Evolutionary conservation across 2,797 vertebrate genomes (phyloP).

Genomic region (Scarus forsteni): DNA sequence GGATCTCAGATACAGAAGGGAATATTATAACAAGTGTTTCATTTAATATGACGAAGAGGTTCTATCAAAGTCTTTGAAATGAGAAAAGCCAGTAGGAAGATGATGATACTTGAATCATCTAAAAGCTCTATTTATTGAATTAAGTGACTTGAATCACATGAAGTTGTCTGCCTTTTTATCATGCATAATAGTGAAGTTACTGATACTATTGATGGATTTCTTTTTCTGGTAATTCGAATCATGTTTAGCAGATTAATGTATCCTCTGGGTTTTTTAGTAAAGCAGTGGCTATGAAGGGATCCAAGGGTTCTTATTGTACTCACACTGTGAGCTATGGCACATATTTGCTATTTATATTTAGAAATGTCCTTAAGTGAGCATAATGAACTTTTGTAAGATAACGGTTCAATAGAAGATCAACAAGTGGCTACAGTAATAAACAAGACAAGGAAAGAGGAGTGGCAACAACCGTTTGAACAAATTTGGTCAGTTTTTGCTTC

Average conservation of each 20-base stretch:
- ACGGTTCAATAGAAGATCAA: too few relatives aligned
- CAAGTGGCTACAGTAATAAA: too few relatives aligned
- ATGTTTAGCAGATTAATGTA: not conserved
- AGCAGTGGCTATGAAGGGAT: not conserved
- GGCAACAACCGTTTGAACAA: too few relatives aligned
- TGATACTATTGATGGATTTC: not conserved
- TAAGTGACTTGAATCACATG: constrained; percentile 20
- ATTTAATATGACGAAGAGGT: not conserved
- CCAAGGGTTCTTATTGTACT: not conserved
- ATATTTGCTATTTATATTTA: too few relatives aligned
- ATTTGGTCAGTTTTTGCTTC: not conserved
- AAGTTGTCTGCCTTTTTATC: constrained; percentile 24
- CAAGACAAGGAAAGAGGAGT: too few relatives aligned
- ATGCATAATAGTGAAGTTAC: constrained; percentile 11
- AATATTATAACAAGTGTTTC: constrained; percentile 12
- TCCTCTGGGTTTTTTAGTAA: not conserved
- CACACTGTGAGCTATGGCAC: constrained; percentile 7
- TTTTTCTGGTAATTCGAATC: constrained; percentile 4
- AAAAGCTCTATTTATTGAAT: constrained; percentile 11
- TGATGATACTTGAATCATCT: not conserved
- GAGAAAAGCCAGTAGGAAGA: constrained; percentile 3
- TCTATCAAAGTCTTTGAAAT: not conserved
- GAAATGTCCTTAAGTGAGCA: too few relatives aligned
- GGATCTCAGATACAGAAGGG: constrained; percentile 13
- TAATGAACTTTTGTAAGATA: too few relatives aligned